phyloP scores from a whole-genome alignment of 2,888 invertebrate species.

The Sminthurides aquaticus region DNA sequence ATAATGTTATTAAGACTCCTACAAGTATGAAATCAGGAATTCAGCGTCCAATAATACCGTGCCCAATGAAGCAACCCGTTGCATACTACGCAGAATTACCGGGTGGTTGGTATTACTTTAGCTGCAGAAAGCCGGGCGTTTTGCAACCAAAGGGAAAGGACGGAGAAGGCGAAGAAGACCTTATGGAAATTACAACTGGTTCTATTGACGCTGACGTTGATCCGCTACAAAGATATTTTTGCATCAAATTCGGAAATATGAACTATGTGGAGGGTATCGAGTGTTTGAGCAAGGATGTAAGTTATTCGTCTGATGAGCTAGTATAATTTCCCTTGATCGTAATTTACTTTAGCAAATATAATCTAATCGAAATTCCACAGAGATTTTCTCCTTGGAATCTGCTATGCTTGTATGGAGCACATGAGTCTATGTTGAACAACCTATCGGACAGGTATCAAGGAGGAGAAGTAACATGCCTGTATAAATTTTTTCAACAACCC shows the following conservation, averaged over 20 bases:
- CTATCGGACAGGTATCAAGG: slow-evolving; percentile 56
- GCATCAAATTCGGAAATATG: slow-evolving; percentile 26
- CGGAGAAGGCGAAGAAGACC: slow-evolving; percentile 21
- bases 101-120: slow-evolving; percentile 56
- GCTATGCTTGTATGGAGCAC: slow-evolving; percentile 61
- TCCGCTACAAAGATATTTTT: slow-evolving; percentile 32
- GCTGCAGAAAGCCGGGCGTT: slow-evolving; percentile 54
- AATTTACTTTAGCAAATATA: neutral
- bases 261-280: slow-evolving; percentile 33
- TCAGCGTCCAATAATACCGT: slow-evolving; percentile 7
- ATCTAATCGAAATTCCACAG: too few species aligned
- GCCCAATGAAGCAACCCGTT: neutral
- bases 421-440: slow-evolving; percentile 64
- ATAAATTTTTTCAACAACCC: slow-evolving; percentile 58
- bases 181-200: slow-evolving; percentile 35
- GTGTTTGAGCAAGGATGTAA: slow-evolving; percentile 50
- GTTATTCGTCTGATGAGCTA: too few species aligned
- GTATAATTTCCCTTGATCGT: neutral
- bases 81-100: slow-evolving; percentile 52
- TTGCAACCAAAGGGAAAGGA: slow-evolving; percentile 22
- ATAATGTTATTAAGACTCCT: too few species aligned
- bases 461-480: slow-evolving; percentile 59
- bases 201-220: slow-evolving; percentile 25
- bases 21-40: too few species aligned
- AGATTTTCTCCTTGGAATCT: slow-evolving; percentile 56